phyloP scores from a whole-genome alignment of 2,888 invertebrate species.

The Eristalis arbustorum region DNA sequence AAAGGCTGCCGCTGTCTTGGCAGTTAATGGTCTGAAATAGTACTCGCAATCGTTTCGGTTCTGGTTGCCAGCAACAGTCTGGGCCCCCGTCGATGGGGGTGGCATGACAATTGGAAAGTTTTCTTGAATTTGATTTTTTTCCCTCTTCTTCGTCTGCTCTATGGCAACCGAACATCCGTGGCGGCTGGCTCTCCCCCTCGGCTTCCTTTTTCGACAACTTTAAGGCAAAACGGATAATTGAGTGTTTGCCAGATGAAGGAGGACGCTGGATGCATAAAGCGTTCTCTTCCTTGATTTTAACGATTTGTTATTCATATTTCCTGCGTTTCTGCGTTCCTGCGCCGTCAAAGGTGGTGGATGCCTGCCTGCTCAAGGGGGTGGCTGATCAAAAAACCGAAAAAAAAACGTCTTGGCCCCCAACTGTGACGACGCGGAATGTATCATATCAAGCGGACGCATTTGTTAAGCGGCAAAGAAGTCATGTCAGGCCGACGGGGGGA shows the following conservation, averaged over 20 bases:
- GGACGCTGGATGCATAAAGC: conserved; percentile 57
- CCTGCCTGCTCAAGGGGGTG: background rate
- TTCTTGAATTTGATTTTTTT: background rate
- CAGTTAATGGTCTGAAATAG: conserved; percentile 64
- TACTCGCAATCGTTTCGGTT: background rate
- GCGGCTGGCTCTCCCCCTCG: background rate
- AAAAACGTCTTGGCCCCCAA: conserved; percentile 37
- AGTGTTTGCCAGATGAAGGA: conserved; percentile 58
- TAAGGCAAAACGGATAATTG: conserved; percentile 55
- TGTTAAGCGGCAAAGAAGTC: conserved; percentile 22
- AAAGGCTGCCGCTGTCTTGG: conserved; percentile 43
- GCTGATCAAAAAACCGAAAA: background rate
- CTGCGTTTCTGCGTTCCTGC: too few relatives aligned
- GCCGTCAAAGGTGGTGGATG: background rate
- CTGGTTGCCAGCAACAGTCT: background rate
- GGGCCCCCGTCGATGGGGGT: conserved; percentile 23
- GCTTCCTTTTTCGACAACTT: background rate
- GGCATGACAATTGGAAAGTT: conserved; percentile 49
- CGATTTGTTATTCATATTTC: conserved; percentile 70
- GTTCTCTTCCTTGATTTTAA: conserved; percentile 57
- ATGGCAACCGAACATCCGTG: conserved; percentile 19
- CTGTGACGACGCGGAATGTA: conserved; percentile 56
- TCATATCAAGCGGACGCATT: conserved; percentile 54
- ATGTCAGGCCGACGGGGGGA: background rate
- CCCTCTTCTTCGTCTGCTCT: conserved; percentile 11